Conservation (phyloP, 2,797 vertebrate species). For the Salmo trutta region DNA sequence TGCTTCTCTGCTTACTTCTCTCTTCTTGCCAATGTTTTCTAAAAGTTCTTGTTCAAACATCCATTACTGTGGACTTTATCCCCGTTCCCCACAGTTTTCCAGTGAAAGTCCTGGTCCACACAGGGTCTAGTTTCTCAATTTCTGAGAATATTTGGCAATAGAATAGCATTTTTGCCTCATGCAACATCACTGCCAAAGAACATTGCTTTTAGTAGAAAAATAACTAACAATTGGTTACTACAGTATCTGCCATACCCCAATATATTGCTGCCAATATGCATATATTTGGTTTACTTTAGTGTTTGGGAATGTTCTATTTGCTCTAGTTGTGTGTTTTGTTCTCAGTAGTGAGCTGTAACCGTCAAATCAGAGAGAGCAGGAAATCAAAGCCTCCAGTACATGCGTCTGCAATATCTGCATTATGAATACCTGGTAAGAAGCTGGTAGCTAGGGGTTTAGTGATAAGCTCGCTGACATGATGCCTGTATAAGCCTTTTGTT, state of each 20-base stretch:
- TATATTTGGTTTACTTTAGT: not conserved
- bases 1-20: not conserved
- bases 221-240: not conserved
- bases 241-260: not conserved
- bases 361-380: not conserved
- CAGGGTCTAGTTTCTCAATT: conserved; percentile 17
- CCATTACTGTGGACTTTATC: conserved; percentile 19
- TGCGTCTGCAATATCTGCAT: conserved; percentile 21
- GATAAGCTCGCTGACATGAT: conserved; percentile 33
- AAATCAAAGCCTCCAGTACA: conserved; percentile 20
- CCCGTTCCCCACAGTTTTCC: conserved; percentile 6
- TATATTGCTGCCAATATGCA: not conserved
- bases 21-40: conserved; percentile 5
- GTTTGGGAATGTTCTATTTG: conserved; percentile 3
- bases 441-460: conserved; percentile 28
- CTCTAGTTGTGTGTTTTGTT: not conserved
- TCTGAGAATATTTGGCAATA: not conserved
- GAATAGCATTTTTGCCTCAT: not conserved
- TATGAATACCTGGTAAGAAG: conserved; percentile 27
- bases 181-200: conserved; percentile 17
- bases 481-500: conserved; percentile 50
- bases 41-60: conserved; percentile 10
- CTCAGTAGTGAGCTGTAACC: not conserved
- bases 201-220: not conserved
- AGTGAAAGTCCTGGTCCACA: conserved; percentile 4